Percentiles rank a stretch among this genome's conserved stretches.
Conservation (phyloP, 2,113 vertebrate genomes). For the Crotalus helleri region DNA sequence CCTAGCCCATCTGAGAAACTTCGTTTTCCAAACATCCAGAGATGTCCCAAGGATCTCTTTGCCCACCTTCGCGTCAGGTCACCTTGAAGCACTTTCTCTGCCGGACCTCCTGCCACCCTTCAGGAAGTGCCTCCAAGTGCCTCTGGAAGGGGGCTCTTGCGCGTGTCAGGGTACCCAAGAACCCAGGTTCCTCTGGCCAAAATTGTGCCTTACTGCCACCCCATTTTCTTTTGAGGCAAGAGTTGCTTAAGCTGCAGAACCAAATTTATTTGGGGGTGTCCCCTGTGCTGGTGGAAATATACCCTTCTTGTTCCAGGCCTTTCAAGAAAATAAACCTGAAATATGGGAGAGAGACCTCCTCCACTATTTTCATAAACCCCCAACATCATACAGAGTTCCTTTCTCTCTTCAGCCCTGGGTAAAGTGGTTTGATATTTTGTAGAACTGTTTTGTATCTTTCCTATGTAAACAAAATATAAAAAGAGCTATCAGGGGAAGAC, state of each 20-base stretch:
- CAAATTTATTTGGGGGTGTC: neutral
- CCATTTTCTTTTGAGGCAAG: neutral
- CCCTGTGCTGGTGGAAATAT: neutral
- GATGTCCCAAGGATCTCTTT: neutral
- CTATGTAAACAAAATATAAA: slow-evolving; percentile 54
- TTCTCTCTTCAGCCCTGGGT: neutral
- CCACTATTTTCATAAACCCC: neutral
- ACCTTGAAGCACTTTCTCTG: neutral
- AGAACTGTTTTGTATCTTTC: slow-evolving; percentile 63
- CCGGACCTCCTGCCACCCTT: neutral
- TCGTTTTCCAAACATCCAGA: neutral
- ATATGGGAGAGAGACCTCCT: neutral
- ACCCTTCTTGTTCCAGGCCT: neutral
- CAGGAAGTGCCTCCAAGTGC: neutral
- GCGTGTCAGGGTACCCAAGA: neutral
- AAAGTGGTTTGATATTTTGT: slow-evolving; percentile 58
- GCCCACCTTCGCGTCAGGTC: neutral
- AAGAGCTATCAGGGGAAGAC: slow-evolving; percentile 41
- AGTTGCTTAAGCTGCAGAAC: neutral
- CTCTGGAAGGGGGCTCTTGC: neutral
- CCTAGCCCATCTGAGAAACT: neutral
- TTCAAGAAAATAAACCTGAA: neutral
- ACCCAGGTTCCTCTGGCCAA: neutral
- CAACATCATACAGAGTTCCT: neutral
- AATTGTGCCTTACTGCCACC: neutral